Conservation (phyloP, 2,113 vertebrate species). For the Rhadina sibilatrix region DNA sequence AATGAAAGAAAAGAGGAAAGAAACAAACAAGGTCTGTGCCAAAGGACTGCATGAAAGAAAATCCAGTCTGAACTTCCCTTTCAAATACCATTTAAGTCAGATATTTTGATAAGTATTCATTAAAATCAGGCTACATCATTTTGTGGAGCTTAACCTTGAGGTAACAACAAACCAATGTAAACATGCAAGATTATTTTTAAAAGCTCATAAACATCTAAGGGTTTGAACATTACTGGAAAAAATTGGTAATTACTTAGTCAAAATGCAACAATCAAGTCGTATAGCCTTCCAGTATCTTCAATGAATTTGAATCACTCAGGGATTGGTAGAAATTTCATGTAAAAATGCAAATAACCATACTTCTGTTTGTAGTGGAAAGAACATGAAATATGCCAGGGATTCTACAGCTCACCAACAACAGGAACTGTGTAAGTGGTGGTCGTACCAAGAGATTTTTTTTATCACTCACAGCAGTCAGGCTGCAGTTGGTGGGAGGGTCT, state of each 20-base stretch:
- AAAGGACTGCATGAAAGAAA: background rate
- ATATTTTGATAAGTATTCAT: background rate
- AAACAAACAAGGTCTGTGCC: background rate
- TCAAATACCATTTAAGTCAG: background rate
- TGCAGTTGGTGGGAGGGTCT: background rate
- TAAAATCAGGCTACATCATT: background rate
- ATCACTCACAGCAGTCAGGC: background rate
- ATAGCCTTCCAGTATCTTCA: background rate
- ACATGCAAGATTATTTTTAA: background rate
- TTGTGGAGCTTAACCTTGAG: background rate
- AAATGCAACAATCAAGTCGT: background rate
- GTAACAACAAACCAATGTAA: background rate
- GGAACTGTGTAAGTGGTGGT: background rate
- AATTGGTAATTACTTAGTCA: background rate
- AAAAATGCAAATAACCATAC: background rate
- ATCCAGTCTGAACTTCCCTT: background rate
- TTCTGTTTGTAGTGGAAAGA: background rate
- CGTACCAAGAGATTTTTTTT: background rate
- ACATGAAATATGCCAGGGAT: background rate
- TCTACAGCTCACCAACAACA: background rate
- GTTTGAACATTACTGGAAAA: background rate
- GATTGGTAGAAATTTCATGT: background rate
- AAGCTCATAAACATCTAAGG: background rate
- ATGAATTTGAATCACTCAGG: background rate
- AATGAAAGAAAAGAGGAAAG: background rate